Base-by-base conservation (phyloP, 2,797 vertebrate genomes). In the Danio albolineatus region DNA sequence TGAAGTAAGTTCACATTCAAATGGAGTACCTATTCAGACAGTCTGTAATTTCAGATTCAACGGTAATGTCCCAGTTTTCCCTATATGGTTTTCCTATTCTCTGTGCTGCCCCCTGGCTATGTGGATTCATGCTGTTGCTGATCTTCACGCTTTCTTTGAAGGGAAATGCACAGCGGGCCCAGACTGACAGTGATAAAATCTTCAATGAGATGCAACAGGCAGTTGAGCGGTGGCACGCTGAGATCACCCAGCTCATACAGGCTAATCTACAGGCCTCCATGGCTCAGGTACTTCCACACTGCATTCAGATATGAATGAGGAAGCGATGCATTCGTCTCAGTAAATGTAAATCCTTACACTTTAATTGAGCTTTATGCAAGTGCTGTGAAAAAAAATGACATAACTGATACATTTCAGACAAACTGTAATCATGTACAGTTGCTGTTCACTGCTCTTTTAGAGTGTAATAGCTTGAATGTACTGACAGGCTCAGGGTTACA, bases 181-280 rank as follows among this genome's bases (percentile, higher is more conserved):
- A 93, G 80, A 62, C 86, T 1, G 93, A 93, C 65, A 93, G 93
- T 7, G 92, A 94, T 49, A 94, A 94, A 89, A 93, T 91, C 8
- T 94, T 95, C 88, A 90, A 90, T 0, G 94, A 94, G 79, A 94
- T 95, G 93, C 88, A 92, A 53, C 93, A 93, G 80, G 91, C 92
- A 0, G 93, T 93, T 74, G 93, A 95, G 82, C 93, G 94, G 41
- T 94, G 93, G 93, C 94, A 93, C 78, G 88, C 90, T 0, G 94
- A 95, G 87, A 90, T 94, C 80, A 84, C 86, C 65, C 93, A 94
- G 87, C 91, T 94, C 87, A 94, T 94, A 77, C 90, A 84, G 82
- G 87, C 93, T 77, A 95, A 94, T 83, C 90, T 94, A 89, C 92
- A 94, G 77, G 78, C 93, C 0, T 91, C 92, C 9, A 92, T 94